A percentile compares a stretch with the other conserved stretches of the same genome.
Evolutionary conservation across 37 sponge, comb jelly and placozoan genomes (phyloP).

Genomic region (Haliclona indistincta): DNA sequence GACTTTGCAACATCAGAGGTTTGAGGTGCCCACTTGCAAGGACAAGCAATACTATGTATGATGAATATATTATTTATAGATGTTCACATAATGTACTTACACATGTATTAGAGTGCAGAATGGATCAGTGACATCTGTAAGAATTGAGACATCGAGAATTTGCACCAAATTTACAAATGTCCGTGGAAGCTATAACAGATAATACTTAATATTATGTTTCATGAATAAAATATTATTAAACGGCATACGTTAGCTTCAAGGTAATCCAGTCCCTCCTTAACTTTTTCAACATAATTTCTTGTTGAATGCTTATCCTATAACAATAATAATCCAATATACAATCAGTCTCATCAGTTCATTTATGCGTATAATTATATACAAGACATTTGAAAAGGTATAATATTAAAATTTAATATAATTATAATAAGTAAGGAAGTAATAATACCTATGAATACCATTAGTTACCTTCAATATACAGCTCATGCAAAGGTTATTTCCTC

Average conservation of each 20-base stretch:
- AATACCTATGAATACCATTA: no score
- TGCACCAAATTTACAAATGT: constrained; percentile 44
- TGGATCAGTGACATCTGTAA: background rate
- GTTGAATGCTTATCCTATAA: background rate
- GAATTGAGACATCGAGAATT: constrained; percentile 39
- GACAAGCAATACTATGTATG: no score
- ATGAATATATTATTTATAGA: no score
- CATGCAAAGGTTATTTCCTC: constrained; percentile 45
- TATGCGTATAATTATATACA: no score
- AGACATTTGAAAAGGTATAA: no score
- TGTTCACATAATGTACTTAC: no score
- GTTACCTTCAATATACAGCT: constrained; percentile 1
- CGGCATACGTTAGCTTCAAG: constrained; percentile 13
- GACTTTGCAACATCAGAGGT: background rate
- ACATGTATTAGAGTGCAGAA: constrained; percentile 23
- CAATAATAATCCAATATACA: no score
- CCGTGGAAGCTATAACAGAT: constrained; percentile 36
- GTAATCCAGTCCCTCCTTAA: constrained; percentile 10
- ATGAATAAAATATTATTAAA: no score
- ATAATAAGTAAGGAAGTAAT: no score
- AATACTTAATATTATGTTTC: no score
- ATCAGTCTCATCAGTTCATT: no score
- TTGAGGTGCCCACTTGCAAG: background rate
- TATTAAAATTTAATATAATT: no score
- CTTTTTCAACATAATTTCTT: constrained; percentile 2